Base-by-base conservation (phyloP, 2,797 vertebrate species). In the Jordanella pulchra region DNA sequence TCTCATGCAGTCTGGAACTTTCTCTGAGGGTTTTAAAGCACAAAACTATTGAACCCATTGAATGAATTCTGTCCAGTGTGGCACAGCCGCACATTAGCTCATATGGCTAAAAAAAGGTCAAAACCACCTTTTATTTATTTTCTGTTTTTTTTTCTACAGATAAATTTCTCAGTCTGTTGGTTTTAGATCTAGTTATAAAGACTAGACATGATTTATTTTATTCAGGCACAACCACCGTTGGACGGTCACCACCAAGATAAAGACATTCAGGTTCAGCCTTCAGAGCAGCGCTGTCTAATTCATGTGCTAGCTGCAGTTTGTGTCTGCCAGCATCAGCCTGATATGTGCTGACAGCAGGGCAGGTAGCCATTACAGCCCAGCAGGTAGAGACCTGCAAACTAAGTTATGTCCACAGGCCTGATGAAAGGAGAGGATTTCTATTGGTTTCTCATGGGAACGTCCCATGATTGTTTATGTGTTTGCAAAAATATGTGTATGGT, bases 271-370 rank as follows among this genome's bases (percentile, higher is more conserved):
- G 65, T 18, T 51, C 14, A 63, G 35, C 55, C 61, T n/a, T 50
- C 67, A 65, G 55, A 25, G 60, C 39, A 55, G 54, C 12, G 67
- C 27, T 51, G 54, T 32, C 25, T 51, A 32, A 51, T 63, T 75
- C 47, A 64, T 28, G 50, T 73, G 14, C 65, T 79, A 56, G 23
- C 81, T 73, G 64, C 69, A 32, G 58, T 67, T 78, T 75, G 48
- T 42, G 65, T 72, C 70, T 67, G 65, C 60, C 67, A 69, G 64
- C 32, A 58, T 69, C 66, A 44, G 53, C 44, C 58, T 73, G 74
- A 73, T 67, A 28, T 75, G 47, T 35, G 69, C 72, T 42, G 73
- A 79, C 69, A 75, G 69, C 64, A 45, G 79, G 67, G 23, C 28
- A 50, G 72, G 54, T 65, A 61, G 56, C 53, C 12, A 74, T 60